A percentile compares a stretch with the other conserved stretches of the same genome.
Evolutionary conservation across 2,888 invertebrate species (phyloP).

Genomic region (Incurvaria masculella): DNA sequence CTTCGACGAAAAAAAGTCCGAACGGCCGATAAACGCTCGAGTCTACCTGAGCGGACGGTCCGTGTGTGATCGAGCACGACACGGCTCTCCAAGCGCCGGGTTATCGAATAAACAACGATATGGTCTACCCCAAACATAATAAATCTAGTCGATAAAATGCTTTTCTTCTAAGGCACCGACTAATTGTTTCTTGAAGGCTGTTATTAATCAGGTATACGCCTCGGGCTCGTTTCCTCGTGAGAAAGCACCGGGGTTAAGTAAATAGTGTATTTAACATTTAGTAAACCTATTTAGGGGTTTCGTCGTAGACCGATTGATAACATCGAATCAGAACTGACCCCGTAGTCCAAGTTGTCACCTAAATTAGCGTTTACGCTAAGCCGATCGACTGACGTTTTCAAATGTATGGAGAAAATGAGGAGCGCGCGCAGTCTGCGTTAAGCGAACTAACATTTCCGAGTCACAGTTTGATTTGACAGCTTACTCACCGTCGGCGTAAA

Average conservation of each 20-base stretch:
- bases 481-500: no score
- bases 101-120: constrained; percentile 26
- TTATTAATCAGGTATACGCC: constrained; percentile 38
- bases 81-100: not conserved
- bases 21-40: constrained; percentile 45
- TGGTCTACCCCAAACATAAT: constrained; percentile 49
- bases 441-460: no score
- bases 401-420: no score
- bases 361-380: no score
- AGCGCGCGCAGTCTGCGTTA: no score
- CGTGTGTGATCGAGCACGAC: not conserved
- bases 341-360: no score
- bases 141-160: constrained; percentile 49
- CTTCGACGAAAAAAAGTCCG: constrained; percentile 48
- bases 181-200: constrained; percentile 45
- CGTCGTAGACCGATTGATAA: no score
- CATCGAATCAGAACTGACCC: no score
- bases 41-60: constrained; percentile 33
- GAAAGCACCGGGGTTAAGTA: not conserved
- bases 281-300: not conserved
- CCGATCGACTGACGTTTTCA: no score
- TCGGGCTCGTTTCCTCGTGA: constrained; percentile 14
- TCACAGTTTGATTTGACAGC: no score
- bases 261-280: not conserved
- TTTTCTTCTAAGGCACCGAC: constrained; percentile 35